Base-by-base conservation (phyloP, 2,888 invertebrate genomes). In the Drosophila melanocephala region DNA sequence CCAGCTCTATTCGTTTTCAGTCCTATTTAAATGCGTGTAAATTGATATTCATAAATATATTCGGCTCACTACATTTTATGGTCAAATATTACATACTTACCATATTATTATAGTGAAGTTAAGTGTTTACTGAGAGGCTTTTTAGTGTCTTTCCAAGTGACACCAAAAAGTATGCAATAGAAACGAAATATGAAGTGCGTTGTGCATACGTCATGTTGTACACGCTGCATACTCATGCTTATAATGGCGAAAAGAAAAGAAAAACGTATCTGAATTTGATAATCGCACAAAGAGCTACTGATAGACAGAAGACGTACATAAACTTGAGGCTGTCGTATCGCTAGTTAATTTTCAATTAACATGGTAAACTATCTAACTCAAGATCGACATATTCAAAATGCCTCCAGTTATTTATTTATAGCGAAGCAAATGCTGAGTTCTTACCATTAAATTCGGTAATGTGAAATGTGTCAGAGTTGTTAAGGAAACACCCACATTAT, bases 121-220 rank as follows among this genome's bases (percentile, higher is more conserved):
- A 9, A 33, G 3, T 22, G 4, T 33, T 33, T 30, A n/a, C n/a
- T 30, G 10, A 33, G 3, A n/a, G 9, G 9, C 9, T 39, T 19
- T 39, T 19, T 35, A 19, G 19, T 10, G 39, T 5, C 10, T 44
- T 35, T 63, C 19, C 2, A 26, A 32, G 10, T 32, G 32, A 12
- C 52, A 16, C 32, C 52, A 22, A 5, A 71, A 47, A 70, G 59
- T 37, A 26, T n/a, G 28, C 44, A 53, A 53, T 14, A 14, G 19
- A 69, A 35, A 51, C 3, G 14, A 32, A 26, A 37, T 30, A 22
- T 32, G 33, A 69, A 12, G 12, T n/a, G 7, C 30, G 50, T 51
- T 51, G 28, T 47, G 42, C 50, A 77, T 61, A 58, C 66, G 78
- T 37, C 72, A 61, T 26, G 33, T 5, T 37, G 44, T 47, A 22